Percentiles rank a stretch among this genome's conserved stretches.
phyloP scores from a whole-genome alignment of 2,113 vertebrate genomes.

The Callipepla californica region DNA sequence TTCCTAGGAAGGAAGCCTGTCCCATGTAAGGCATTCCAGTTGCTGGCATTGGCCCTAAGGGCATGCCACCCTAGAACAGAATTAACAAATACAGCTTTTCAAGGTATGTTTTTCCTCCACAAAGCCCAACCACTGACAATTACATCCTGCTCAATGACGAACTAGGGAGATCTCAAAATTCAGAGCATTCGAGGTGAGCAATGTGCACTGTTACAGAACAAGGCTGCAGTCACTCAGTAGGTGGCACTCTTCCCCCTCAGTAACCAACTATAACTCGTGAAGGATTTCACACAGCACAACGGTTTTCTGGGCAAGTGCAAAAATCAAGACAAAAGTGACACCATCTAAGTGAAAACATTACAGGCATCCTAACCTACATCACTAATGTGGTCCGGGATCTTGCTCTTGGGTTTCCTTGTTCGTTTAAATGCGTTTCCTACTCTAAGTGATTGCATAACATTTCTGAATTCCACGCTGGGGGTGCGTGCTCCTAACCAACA shows the following conservation, averaged over 20 bases:
- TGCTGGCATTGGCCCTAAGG: slow-evolving; percentile 87
- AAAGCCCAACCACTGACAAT: neutral
- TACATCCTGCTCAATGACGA: accelerated
- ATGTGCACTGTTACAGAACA: neutral
- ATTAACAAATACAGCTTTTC: neutral
- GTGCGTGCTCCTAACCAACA: neutral
- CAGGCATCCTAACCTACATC: neutral
- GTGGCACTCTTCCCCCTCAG: slow-evolving; percentile 41
- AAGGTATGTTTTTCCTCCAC: neutral
- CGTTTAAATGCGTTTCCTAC: neutral
- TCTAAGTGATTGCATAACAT: neutral
- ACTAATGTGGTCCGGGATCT: accelerated
- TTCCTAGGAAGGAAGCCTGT: slow-evolving; percentile 90
- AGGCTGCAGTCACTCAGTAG: neutral
- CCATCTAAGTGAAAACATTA: neutral
- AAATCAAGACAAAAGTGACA: neutral
- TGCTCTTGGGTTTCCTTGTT: neutral
- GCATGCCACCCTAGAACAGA: slow-evolving; percentile 86
- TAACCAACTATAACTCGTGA: accelerated
- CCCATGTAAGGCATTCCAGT: slow-evolving; percentile 91
- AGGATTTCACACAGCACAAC: accelerated
- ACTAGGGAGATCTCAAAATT: accelerated
- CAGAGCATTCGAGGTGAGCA: accelerated
- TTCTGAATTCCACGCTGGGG: neutral
- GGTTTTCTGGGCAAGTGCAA: accelerated